Evolutionary conservation across 2,888 invertebrate species (phyloP).

Genomic region (Lepidonotus clava): DNA sequence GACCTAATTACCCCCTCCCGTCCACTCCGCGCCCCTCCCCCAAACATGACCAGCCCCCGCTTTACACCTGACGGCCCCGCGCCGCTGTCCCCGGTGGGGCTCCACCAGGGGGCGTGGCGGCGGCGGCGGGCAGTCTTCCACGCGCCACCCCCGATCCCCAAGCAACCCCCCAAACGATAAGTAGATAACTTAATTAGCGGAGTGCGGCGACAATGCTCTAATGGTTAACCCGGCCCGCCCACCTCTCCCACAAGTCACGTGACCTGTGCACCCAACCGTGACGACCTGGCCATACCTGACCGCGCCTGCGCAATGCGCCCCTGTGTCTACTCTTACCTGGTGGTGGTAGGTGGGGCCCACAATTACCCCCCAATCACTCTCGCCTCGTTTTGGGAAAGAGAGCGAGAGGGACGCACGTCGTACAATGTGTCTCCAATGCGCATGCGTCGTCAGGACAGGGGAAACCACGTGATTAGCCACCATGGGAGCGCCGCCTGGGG

Average conservation of each 20-base stretch:
- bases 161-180: not conserved
- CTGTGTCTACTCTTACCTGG: no score
- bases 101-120: not conserved
- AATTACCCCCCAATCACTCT: constrained; percentile 42
- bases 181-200: constrained; percentile 35
- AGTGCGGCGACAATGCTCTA: constrained; percentile 10
- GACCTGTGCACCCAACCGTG: not conserved
- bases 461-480: not conserved
- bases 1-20: no score
- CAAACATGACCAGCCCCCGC: not conserved
- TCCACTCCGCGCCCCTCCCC: no score
- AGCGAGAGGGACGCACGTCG: no score
- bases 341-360: not conserved
- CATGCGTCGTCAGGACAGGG: not conserved
- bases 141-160: not conserved
- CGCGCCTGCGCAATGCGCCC: not conserved
- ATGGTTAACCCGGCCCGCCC: not conserved
- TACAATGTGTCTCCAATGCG: not conserved
- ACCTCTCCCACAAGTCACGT: constrained; percentile 27
- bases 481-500: constrained; percentile 14
- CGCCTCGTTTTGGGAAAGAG: not conserved
- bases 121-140: not conserved
- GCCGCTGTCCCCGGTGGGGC: not conserved
- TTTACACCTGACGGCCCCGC: not conserved
- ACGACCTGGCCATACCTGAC: not conserved